Evolutionary conservation across 2,888 invertebrate genomes (phyloP), one percentile per base, ranked within the genome.

Genomic region (Heteromyza rotundicornis): DNA sequence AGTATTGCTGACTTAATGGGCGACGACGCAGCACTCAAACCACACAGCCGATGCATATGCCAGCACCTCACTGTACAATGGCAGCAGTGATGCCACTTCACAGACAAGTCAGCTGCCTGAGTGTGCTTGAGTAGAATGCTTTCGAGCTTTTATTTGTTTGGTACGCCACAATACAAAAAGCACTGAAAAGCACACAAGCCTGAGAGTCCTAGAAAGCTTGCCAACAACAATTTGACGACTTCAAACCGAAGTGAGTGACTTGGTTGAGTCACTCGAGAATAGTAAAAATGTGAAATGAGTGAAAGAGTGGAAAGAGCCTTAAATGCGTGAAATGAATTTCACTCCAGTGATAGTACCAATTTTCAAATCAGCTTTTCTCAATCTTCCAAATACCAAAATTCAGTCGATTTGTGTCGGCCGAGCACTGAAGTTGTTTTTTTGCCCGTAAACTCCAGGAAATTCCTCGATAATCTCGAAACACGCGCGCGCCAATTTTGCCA

Each of bases 341-440:
- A 23, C 36, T 57, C 27, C 58, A 20, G n/a, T n/a, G n/a, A n/a
- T n/a, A n/a, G n/a, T n/a, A n/a, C n/a, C n/a, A n/a, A n/a, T n/a
- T n/a, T n/a, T n/a, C n/a, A n/a, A n/a, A n/a, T n/a, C n/a, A n/a
- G n/a, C n/a, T n/a, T n/a, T n/a, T 49, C 40, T 12, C 53, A 14
- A 14, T 32, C n/a, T 59, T 59, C n/a, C 60, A 51, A 40, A 14
- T 22, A 50, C 17, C 64, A 64, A 22, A 54, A 56, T 58, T 77
- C 77, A 82, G 82, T 82, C 82, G 81, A 82, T 82, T 72, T 70
- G 76, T 74, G 82, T 83, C 81, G 82, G 80, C 82, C 81, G 75
- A 76, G 77, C 76, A 74, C 73, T 64, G 60, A 66, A 71, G 75
- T 75, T 70, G 69, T 68, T 70, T 73, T 54, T 51, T n/a, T n/a